A percentile compares a stretch with the other conserved stretches of the same genome.
These are phyloP conservation scores for Isichthys henryi DNA, from an alignment of 2,113 vertebrate genomes.

Conservation along the genomic window DNA sequence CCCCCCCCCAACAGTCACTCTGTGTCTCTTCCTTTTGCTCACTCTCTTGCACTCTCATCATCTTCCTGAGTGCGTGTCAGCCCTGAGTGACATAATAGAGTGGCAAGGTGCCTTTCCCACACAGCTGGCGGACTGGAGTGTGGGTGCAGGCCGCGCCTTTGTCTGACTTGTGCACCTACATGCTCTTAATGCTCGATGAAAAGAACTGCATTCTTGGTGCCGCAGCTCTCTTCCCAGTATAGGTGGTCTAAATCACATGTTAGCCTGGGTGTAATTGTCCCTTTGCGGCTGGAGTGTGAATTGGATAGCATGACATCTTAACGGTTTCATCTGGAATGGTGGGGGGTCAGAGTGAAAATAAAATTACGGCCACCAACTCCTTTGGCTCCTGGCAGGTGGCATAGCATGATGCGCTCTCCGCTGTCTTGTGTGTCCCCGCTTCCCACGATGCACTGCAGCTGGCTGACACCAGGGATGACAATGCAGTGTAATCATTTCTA, in stretches of 20 bases:
- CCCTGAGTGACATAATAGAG: neutral
- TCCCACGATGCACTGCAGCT: slow-evolving; percentile 12
- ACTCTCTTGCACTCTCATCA: neutral
- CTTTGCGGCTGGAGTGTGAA: slow-evolving; percentile 10
- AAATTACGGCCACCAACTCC: slow-evolving; percentile 1
- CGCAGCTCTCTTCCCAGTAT: neutral
- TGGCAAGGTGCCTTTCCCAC: neutral
- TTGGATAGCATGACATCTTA: neutral
- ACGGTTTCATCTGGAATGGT: slow-evolving; percentile 7
- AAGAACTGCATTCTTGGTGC: neutral
- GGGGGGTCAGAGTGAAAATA: neutral
- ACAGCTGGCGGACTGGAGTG: neutral
- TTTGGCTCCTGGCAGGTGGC: neutral
- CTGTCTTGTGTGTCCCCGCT: neutral
- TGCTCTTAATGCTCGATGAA: neutral
- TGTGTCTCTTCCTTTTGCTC: neutral
- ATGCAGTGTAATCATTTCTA: slow-evolving; percentile 6
- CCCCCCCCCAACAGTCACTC: neutral
- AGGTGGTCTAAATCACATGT: slow-evolving; percentile 8
- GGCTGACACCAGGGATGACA: slow-evolving; percentile 6
- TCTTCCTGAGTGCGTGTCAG: neutral
- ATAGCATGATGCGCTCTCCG: too few species aligned
- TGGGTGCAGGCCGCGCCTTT: neutral
- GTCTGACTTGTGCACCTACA: neutral
- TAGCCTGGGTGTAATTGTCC: slow-evolving; percentile 7